Evolutionary conservation across 2,113 vertebrate genomes (phyloP).

Genomic region (Bubalus kerabau): DNA sequence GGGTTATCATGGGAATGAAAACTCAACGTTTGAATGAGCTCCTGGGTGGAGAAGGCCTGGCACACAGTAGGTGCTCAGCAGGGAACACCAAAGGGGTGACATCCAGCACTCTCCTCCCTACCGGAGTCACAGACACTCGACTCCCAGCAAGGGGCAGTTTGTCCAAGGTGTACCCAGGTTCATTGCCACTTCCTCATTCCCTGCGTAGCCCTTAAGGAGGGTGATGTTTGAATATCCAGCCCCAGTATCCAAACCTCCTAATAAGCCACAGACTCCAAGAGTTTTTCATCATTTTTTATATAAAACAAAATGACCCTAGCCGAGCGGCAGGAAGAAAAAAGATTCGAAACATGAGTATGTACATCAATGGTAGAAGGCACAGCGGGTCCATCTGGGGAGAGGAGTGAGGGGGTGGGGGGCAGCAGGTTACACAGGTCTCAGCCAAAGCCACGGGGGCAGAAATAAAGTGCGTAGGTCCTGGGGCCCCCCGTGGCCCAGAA

Average conservation of each 20-base stretch:
- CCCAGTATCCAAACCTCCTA: neutral
- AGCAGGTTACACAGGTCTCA: conserved; percentile 66
- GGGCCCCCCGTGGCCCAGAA: conserved; percentile 60
- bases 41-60: neutral
- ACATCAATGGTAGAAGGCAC: conserved; percentile 61
- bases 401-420: neutral
- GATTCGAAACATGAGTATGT: conserved; percentile 47
- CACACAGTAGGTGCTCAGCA: neutral
- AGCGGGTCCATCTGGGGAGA: neutral
- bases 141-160: neutral
- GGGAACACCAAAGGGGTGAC: neutral
- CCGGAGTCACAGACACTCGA: neutral
- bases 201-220: neutral
- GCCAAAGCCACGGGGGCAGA: conserved; percentile 61
- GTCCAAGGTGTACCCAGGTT: neutral
- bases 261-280: neutral
- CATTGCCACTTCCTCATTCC: neutral
- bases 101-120: neutral
- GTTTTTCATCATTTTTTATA: conserved; percentile 45
- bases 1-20: neutral
- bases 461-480: conserved; percentile 70
- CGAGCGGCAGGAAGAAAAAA: conserved; percentile 37
- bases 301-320: conserved; percentile 59
- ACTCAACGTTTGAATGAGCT: neutral
- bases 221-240: neutral